phyloP scores from a whole-genome alignment of 2,113 vertebrate genomes.

The Haemorhous mexicanus region DNA sequence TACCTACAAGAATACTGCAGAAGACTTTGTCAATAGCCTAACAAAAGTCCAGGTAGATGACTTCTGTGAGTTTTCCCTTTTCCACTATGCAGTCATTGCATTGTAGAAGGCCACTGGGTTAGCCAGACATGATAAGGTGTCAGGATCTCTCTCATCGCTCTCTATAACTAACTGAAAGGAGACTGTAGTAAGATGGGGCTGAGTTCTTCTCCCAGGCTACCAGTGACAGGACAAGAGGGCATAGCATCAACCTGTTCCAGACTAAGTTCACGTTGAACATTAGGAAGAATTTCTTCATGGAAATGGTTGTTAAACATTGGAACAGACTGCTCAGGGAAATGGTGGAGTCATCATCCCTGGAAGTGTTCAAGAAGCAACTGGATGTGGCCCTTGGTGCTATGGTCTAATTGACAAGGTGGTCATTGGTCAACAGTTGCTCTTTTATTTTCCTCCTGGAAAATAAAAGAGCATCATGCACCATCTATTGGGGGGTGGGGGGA shows the following conservation, averaged over 20 bases:
- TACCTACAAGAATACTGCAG: background rate
- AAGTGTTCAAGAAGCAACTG: background rate
- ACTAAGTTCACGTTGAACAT: background rate
- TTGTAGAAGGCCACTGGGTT: background rate
- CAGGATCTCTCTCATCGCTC: rapidly evolving
- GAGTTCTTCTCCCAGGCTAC: background rate
- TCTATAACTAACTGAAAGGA: background rate
- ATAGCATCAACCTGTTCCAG: background rate
- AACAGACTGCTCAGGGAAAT: background rate
- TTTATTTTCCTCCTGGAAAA: background rate
- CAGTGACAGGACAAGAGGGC: background rate
- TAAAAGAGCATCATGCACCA: no score
- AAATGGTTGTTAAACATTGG: background rate
- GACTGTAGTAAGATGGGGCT: background rate
- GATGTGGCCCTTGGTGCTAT: background rate
- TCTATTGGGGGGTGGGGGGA: no score
- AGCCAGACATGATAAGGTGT: background rate
- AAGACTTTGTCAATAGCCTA: background rate
- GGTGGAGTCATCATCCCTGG: background rate
- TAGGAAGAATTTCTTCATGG: background rate
- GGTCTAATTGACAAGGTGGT: background rate
- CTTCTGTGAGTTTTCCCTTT: background rate
- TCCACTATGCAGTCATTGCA: background rate
- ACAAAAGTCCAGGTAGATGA: background rate
- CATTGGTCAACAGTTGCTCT: rapidly evolving